Base-by-base conservation (phyloP, 2,888 invertebrate genomes). In the Synergus umbraculus region DNA sequence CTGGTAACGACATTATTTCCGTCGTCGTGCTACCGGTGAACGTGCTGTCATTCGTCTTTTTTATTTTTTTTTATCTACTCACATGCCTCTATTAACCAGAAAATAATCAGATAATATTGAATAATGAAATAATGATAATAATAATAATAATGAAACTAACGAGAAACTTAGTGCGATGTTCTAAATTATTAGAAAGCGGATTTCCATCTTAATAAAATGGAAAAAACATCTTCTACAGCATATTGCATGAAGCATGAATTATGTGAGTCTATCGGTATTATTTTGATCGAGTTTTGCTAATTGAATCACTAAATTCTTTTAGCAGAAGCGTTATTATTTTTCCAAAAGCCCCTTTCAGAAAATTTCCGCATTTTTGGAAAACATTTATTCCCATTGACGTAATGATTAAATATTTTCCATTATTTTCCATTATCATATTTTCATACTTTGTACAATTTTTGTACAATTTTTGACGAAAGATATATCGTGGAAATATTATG, bases 1-100 rank as follows among this genome's bases (percentile, higher is more conserved):
- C 64, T 37, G 65, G 60, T 65, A 65, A 77, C 44, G 54, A 63
- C 77, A 64, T 64, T 77, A 77, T 73, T 73, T 73, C 73, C 73
- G 73, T 54, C 73, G 73, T 73, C 73, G n/a, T 73, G 54, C 54
- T 54, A 54, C 73, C 41, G 37, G 73, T 37, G 37, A 54, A 73
- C 54, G 73, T 73, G 54, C 54, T 37, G n/a, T 29, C 54, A 54
- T 73, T 73, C 49, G 12, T 69, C 22, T 49, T 49, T 49, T 69
- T 29, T 15, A 29, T 49, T 69, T 15, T 54, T 54, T 37, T 15
- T n/a, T 54, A n/a, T 54, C n/a, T 12, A 12, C 54, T n/a, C n/a
- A n/a, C 15, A 66, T 66, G n/a, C 43, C 43, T 43, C 10, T 0
- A 65, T 18, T 43, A 9, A 4, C 60, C 58, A 22, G 3, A 22